These are phyloP conservation scores for Chaetura pelagica DNA, from an alignment of 2,113 vertebrate species.

Conservation along the genomic window DNA sequence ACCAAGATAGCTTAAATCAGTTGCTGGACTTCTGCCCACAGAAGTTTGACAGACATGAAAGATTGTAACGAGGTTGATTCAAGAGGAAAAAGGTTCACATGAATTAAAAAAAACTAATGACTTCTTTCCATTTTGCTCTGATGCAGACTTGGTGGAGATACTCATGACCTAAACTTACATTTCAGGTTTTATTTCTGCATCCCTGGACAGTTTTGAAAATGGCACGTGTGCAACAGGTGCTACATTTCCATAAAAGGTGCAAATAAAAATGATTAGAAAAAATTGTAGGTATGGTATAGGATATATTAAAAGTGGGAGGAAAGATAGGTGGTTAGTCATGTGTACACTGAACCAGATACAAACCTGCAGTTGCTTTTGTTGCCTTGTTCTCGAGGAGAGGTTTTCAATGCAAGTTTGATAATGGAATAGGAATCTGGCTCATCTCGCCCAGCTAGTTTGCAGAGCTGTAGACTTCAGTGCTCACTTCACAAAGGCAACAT, in stretches of 20 bases:
- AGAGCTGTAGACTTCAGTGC: not conserved
- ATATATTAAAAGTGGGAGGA: not conserved
- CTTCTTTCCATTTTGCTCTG: not conserved
- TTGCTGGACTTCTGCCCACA: slow-evolving; percentile 75
- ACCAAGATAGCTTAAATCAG: slow-evolving; percentile 78
- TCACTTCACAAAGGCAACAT: not conserved
- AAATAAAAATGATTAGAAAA: not conserved
- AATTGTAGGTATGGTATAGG: not conserved
- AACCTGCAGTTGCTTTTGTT: not conserved
- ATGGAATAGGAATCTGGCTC: not conserved
- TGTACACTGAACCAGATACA: not conserved
- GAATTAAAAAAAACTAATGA: not conserved
- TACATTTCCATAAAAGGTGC: not conserved
- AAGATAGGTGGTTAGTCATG: not conserved
- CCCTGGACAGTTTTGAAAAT: not conserved
- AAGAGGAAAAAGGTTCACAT: not conserved
- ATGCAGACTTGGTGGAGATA: not conserved
- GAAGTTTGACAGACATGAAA: slow-evolving; percentile 28
- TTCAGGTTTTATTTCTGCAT: not conserved
- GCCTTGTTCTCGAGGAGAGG: not conserved
- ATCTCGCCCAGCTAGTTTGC: not conserved
- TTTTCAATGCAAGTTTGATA: not conserved
- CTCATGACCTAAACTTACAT: not conserved
- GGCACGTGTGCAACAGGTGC: not conserved
- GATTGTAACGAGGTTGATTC: not conserved